These are phyloP conservation scores for Nycticorax nycticorax DNA, from an alignment of 2,113 vertebrate species.

Conservation along the genomic window DNA sequence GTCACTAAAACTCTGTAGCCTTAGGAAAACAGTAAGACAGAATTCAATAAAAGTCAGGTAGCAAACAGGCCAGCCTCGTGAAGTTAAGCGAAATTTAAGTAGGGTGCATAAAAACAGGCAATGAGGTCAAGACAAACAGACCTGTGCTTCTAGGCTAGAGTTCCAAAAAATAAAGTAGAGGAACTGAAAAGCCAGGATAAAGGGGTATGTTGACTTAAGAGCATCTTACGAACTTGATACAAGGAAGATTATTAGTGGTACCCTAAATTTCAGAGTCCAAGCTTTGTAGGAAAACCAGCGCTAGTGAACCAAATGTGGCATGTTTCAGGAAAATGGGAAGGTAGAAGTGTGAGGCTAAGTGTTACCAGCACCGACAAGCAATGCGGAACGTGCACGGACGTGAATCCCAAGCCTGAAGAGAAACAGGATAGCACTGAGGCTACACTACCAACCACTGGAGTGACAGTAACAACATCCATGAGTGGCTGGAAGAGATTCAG, in stretches of 20 bases:
- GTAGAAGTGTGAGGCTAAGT: not conserved
- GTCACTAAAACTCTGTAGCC: not conserved
- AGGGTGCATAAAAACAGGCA: not conserved
- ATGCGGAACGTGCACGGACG: fast-evolving
- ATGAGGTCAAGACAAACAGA: not conserved
- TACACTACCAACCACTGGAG: not conserved
- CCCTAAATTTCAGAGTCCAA: not conserved
- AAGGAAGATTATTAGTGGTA: not conserved
- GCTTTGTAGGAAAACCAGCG: not conserved
- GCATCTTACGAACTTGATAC: not conserved
- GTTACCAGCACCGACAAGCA: not conserved
- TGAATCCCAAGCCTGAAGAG: not conserved
- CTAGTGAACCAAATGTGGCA: not conserved
- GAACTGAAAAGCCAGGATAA: not conserved
- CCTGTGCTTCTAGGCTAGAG: not conserved
- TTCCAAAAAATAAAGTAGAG: not conserved
- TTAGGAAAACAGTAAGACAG: not conserved
- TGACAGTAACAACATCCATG: fast-evolving
- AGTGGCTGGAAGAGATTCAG: not conserved
- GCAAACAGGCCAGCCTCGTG: not conserved
- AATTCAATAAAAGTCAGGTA: not conserved
- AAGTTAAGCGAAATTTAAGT: not conserved
- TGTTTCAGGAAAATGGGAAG: not conserved
- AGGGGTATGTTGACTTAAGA: not conserved
- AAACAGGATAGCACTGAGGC: not conserved